Base-by-base conservation (phyloP, 2,797 vertebrate genomes). In the Phrynocephalus forsythii region DNA sequence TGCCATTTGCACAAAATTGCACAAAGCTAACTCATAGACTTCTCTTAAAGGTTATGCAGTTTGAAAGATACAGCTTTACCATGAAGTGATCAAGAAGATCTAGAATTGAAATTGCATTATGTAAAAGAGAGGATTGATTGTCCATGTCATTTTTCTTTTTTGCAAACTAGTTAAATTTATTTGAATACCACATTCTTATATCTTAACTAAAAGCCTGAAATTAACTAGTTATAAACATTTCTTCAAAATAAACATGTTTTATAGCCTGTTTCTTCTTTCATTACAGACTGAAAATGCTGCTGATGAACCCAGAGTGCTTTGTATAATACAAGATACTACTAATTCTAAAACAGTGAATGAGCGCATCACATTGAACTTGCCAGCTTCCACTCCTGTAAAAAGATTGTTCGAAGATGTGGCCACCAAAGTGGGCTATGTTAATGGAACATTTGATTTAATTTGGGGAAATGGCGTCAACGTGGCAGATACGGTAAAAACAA, bases 271-370 rank as follows among this genome's bases (percentile, higher is more conserved):
- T 82, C 44, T 68, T 91, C 11, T 52, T 92, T 90, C 11, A 24
- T 96, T 97, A 81, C 97, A 99, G 99, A 98, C 98, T 90, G 99
- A 99, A 93, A 99, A 98, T 97, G 99, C 99, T 94, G 99, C 98
- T 6, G 99, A 99, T 94, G 99, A 99, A 95, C 98, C 98, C 84
- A 96, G 99, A 95, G 98, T 98, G 96, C 97, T 99, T 96, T 99
- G 99, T 92, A 99, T 99, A 84, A 97, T 99, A 91, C 99, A 99
- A 96, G 99, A 99, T 96, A 99, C 97, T 93, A 99, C 99, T 90
- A 99, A 98, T 88, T 97, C 97, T 84, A 99, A 98, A 95, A 98
- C 97, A 0, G 96, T 99, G 93, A 99, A 97, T 33, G 98, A 99
- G 94, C 97, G 97, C 71, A 96, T 99, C 90, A 99, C 98, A 20